phyloP scores from a whole-genome alignment of 2,113 vertebrate species.

The Leptodactylus fuscus region DNA sequence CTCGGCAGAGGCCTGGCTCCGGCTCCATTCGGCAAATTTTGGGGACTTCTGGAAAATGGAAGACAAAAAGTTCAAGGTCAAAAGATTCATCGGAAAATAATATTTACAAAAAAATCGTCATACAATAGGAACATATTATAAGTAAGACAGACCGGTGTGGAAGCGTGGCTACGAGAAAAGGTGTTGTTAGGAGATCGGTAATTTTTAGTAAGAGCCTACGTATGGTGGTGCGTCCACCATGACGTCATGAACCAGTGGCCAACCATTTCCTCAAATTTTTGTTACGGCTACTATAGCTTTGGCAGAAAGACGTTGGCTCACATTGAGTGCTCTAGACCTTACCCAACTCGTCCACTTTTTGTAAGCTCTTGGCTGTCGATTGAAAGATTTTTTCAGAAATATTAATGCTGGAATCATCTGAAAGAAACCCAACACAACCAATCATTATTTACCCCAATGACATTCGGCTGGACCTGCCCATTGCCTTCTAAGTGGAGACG shows the following conservation, averaged over 20 bases:
- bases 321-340: background rate
- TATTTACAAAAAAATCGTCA: background rate
- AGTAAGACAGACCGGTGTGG: background rate
- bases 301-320: background rate
- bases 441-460: background rate
- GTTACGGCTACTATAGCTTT: background rate
- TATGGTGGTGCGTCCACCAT: background rate
- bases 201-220: background rate
- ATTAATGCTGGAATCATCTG: background rate
- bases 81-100: background rate
- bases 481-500: background rate
- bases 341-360: background rate
- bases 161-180: background rate
- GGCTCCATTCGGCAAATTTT: slow-evolving; percentile 80
- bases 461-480: background rate
- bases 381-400: background rate
- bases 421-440: background rate
- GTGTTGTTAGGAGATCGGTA: background rate
- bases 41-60: slow-evolving; percentile 80
- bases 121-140: background rate
- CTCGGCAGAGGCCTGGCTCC: slow-evolving; percentile 74
- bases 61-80: slow-evolving; percentile 15
- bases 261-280: background rate
- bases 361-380: background rate
- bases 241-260: background rate